Conservation (phyloP, 2,797 vertebrate genomes). For the Nannoperca australis region DNA sequence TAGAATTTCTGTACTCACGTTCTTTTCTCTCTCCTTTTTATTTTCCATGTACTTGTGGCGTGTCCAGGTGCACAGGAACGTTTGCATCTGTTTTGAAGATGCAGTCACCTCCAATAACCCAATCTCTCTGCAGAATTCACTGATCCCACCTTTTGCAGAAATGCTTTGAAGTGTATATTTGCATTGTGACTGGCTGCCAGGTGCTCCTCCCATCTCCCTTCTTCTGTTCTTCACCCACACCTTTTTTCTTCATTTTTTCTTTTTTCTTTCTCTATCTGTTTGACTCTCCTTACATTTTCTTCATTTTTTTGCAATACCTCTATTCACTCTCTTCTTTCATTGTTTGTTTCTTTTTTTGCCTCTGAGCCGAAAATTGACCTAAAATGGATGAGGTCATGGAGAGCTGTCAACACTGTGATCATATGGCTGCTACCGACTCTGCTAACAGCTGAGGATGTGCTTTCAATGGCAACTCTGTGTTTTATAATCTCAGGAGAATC, state of each 20-base stretch:
- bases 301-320: slow-evolving; percentile 50
- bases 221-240: slow-evolving; percentile 23
- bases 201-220: slow-evolving; percentile 39
- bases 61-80: slow-evolving; percentile 10
- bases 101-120: slow-evolving; percentile 44
- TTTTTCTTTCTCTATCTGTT: slow-evolving; percentile 26
- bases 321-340: slow-evolving; percentile 43
- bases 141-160: slow-evolving; percentile 60
- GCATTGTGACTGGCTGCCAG: slow-evolving; percentile 71
- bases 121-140: slow-evolving; percentile 39
- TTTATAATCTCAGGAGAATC: slow-evolving; percentile 64
- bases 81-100: slow-evolving; percentile 52
- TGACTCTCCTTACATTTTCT: slow-evolving; percentile 64
- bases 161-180: slow-evolving; percentile 74
- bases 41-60: background rate
- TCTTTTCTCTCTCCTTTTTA: background rate
- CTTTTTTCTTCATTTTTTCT: slow-evolving; percentile 42
- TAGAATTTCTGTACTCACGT: background rate
- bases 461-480: slow-evolving; percentile 57
- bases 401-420: slow-evolving; percentile 86
- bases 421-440: slow-evolving; percentile 80
- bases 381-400: slow-evolving; percentile 84
- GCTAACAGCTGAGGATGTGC: slow-evolving; percentile 69
- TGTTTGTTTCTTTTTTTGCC: slow-evolving; percentile 45
- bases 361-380: slow-evolving; percentile 79